Evolutionary conservation across 1,140 invertebrate species (phyloP).

Genomic region (Zaprionus davidi): DNA sequence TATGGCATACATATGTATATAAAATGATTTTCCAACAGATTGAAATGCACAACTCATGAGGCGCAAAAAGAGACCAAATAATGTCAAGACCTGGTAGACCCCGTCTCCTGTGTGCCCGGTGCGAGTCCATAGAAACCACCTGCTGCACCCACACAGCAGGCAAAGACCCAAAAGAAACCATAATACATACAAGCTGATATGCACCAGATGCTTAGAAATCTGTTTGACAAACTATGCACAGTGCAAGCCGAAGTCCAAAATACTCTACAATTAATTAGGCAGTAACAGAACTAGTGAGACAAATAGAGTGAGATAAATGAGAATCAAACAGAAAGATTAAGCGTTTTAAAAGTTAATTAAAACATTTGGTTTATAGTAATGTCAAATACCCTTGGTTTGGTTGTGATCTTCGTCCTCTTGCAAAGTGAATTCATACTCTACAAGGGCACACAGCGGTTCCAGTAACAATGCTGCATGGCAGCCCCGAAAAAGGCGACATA

Average conservation of each 20-base stretch:
- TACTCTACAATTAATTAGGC: constrained; percentile 6
- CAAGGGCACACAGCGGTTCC: constrained; percentile 29
- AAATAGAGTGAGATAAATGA: background rate
- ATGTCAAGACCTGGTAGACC: constrained; percentile 15
- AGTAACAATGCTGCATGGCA: constrained; percentile 44
- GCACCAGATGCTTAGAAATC: constrained; percentile 57
- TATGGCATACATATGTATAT: constrained; percentile 13
- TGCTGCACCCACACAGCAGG: constrained; percentile 57
- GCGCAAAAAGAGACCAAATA: constrained; percentile 50
- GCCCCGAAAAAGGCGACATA: constrained; percentile 45
- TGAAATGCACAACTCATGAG: constrained; percentile 47
- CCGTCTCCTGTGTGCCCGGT: background rate
- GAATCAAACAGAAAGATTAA: background rate
- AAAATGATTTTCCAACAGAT: constrained; percentile 25
- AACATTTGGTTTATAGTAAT: background rate
- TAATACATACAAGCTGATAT: constrained; percentile 47
- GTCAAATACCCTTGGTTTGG: background rate
- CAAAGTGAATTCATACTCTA: constrained; percentile 29
- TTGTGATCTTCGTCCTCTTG: background rate
- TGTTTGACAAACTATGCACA: background rate
- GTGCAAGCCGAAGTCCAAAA: background rate
- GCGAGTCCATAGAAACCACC: constrained; percentile 67
- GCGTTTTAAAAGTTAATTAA: background rate
- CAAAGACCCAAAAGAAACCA: constrained; percentile 40
- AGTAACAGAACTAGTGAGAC: background rate